phyloP scores from a whole-genome alignment of 2,888 invertebrate species.

The Macrophya annulata region DNA sequence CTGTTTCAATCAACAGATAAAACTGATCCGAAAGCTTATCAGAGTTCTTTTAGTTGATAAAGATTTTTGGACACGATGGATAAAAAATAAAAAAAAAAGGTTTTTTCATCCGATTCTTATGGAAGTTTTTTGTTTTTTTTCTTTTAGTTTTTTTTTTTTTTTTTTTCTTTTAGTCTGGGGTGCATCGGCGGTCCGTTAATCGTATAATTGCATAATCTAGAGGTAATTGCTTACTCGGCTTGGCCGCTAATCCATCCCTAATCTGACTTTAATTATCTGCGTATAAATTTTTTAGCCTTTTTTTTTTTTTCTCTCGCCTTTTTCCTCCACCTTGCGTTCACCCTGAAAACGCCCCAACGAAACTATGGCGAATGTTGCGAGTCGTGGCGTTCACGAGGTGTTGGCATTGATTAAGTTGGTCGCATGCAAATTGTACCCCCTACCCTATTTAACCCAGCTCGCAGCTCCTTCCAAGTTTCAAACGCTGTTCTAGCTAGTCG shows the following conservation, averaged over 20 bases:
- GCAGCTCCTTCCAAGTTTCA: slow-evolving; percentile 38
- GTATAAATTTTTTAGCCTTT: slow-evolving; percentile 17
- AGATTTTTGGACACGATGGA: not conserved
- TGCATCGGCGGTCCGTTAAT: slow-evolving; percentile 24
- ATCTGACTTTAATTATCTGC: slow-evolving; percentile 51
- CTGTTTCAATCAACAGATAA: not conserved
- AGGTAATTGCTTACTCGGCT: slow-evolving; percentile 43
- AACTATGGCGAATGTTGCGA: slow-evolving; percentile 45
- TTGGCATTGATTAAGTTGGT: slow-evolving; percentile 77
- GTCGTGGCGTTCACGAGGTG: slow-evolving; percentile 69
- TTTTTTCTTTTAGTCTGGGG: not conserved
- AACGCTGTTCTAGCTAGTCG: slow-evolving; percentile 25
- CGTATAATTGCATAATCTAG: slow-evolving; percentile 44
- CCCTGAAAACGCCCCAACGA: not conserved
- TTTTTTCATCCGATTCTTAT: not conserved
- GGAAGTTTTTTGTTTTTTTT: not conserved
- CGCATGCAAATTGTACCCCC: slow-evolving; percentile 74
- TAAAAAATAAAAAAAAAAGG: not conserved
- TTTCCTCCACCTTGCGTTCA: not conserved
- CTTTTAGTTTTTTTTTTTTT: not conserved
- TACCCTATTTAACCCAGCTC: slow-evolving; percentile 62
- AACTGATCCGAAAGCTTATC: not conserved
- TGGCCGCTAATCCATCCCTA: slow-evolving; percentile 28
- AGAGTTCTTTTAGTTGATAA: no score
- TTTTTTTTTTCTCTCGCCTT: slow-evolving; percentile 3